Evolutionary conservation across 2,888 invertebrate species (phyloP).

Genomic region (Teleogryllus oceanicus): DNA sequence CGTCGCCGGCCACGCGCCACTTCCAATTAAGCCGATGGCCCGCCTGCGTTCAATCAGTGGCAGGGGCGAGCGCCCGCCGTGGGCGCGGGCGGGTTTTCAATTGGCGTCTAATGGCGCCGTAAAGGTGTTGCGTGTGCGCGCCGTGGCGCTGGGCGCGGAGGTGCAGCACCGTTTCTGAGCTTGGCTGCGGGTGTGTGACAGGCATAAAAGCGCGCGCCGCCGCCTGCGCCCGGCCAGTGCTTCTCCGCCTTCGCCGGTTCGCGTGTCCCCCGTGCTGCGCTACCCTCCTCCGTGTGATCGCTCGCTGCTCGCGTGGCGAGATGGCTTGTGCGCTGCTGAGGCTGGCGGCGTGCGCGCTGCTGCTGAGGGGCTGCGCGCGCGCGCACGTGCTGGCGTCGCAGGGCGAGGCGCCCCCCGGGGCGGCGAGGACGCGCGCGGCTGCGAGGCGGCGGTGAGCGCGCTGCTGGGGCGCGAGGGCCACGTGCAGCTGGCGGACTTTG

Average conservation of each 20-base stretch:
- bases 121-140: background rate
- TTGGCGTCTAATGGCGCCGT: background rate
- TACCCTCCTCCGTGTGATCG: no score
- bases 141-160: background rate
- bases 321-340: background rate
- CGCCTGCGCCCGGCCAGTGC: background rate
- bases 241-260: background rate
- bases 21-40: background rate
- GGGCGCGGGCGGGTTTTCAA: background rate
- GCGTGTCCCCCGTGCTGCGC: background rate
- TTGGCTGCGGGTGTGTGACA: slow-evolving; percentile 31
- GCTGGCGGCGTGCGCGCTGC: background rate
- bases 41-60: background rate
- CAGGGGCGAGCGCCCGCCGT: background rate
- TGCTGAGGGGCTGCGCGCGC: background rate
- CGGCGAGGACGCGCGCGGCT: background rate
- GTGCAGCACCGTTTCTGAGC: slow-evolving; percentile 20
- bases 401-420: background rate
- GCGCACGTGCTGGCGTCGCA: background rate
- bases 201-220: slow-evolving; percentile 26
- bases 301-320: background rate
- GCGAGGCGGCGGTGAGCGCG: background rate
- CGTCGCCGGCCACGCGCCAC: background rate
- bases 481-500: slow-evolving; percentile 26
- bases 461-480: background rate